Base-by-base conservation (phyloP, 2,888 invertebrate species). In the Parnassius apollo region DNA sequence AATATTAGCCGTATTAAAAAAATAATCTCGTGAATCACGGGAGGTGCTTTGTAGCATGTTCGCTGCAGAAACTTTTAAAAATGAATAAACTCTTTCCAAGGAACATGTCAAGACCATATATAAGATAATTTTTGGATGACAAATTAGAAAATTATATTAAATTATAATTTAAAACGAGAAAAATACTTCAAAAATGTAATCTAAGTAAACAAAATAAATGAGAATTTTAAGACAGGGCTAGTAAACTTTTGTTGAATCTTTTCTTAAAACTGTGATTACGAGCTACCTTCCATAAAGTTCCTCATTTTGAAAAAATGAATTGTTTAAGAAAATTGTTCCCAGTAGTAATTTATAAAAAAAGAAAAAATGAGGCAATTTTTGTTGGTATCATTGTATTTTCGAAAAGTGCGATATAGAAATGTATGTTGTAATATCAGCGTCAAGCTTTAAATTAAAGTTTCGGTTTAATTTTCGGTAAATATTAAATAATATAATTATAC, bases 21-120 rank as follows among this genome's bases (percentile, higher is more conserved):
- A 18, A 18, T 18, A 18, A 18, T 18, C 7, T 48, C 13, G n/a
- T n/a, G 48, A 3, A 13, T n/a, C n/a, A 48, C 11, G 12, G 10
- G 22, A 25, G 11, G 22, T 44, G 45, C 45, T 54, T 54, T 55
- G 54, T 55, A 55, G 13, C 25, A 45, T 18, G 45, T 45, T 45
- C 8, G 7, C 12, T 7, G 45, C 55, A 45, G 55, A 13, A 53
- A 55, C 44, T 22, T 44, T 45, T 25, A 9, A 18, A 55, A 55
- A 22, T 45, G 18, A 45, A 55, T 55, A 10, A 18, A 22, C 54
- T 55, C 44, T 4, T 0, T 8, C 42, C 22, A 22, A 45, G 18
- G 45, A 45, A 18, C 45, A 45, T 46, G 45, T 45, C 55, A 12
- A 11, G 22, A 45, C 11, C 22, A n/a, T 25, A 10, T 55, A 18